Evolutionary conservation across 2,888 invertebrate genomes (phyloP).

Genomic region (Cheilosia scutellata): DNA sequence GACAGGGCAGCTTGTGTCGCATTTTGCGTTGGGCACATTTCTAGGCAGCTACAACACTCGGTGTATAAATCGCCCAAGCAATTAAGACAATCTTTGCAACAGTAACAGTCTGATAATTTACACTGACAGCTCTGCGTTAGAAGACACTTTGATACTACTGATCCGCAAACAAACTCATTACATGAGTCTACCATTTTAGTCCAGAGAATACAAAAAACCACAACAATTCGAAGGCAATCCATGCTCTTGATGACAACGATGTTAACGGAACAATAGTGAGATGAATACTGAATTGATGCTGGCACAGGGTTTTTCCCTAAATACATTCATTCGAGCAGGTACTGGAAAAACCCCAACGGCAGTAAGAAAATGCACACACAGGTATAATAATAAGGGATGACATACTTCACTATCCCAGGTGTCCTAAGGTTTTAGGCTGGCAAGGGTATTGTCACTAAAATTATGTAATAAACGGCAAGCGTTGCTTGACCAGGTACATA

Average conservation of each 20-base stretch:
- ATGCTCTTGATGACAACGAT: conserved; percentile 18
- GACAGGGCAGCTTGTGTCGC: conserved; percentile 82
- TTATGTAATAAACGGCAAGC: no score
- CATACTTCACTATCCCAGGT: background rate
- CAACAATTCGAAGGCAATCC: conserved; percentile 5
- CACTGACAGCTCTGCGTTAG: conserved; percentile 97
- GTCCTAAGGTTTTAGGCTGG: background rate
- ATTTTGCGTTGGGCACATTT: conserved; percentile 91
- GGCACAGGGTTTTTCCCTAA: conserved; percentile 39
- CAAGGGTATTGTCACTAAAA: background rate
- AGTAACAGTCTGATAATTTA: conserved; percentile 94
- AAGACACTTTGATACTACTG: conserved; percentile 98
- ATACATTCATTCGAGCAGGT: conserved; percentile 27
- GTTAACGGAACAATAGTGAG: conserved; percentile 39
- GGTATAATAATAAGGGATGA: background rate
- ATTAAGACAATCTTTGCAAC: conserved; percentile 95
- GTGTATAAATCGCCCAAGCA: conserved; percentile 94
- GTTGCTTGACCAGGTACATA: no score
- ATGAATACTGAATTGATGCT: conserved; percentile 44
- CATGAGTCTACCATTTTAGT: conserved; percentile 22
- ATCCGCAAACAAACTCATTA: conserved; percentile 85
- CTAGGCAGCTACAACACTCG: conserved; percentile 87
- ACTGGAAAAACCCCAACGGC: conserved; percentile 18
- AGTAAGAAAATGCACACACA: background rate
- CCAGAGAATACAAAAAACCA: conserved; percentile 29